Base-by-base conservation (phyloP, 35 echinoderm and acorn worm species). In the Chiridota heheva region DNA sequence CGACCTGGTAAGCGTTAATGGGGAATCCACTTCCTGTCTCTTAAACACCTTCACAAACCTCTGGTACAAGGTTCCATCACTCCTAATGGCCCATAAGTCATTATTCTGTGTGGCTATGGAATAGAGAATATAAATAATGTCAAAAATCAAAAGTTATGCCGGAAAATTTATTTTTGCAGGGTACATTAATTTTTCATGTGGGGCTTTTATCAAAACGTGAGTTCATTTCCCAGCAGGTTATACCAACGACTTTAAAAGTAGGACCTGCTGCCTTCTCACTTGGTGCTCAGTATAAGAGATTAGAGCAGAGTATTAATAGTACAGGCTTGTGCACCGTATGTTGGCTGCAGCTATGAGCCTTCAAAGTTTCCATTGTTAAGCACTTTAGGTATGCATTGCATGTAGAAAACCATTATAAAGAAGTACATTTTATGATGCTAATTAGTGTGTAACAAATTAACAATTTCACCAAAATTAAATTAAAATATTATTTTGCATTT, bases 31-130 rank as follows among this genome's bases (percentile, higher is more conserved):
- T 15, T 58, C 36, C 4, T 73, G 86, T 40, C 93, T 46, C 0
- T 78, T 90, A 49, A 91, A 97, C 78, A 87, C 85, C 87, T 90
- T 91, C 10, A 83, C 85, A 17, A 86, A 81, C 57, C 88, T 42
- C 65, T 88, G 88, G 37, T 62, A 76, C 2, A 97, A 76, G 45
- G 86, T 78, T 16, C 83, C 84, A n/a, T 97, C 88, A 51, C 62
- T 84, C 49, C 63, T 82, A 4, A 97, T 45, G n/a, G 88, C 58
- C 94, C 94, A 97, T 5, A 97, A 56, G 37, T 97, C 88, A 60
- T 91, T 81, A 53, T 73, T 91, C 37, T 91, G 94, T 38, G 77
- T 87, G 3, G 84, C 94, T 97, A 75, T 43, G 47, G 24, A 18
- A 18, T 4, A 81, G 29, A 81, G 61, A 2, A 69, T 55, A 46